Evolutionary conservation across 2,113 vertebrate genomes (phyloP).

Genomic region (Dryoscopus gambensis): DNA sequence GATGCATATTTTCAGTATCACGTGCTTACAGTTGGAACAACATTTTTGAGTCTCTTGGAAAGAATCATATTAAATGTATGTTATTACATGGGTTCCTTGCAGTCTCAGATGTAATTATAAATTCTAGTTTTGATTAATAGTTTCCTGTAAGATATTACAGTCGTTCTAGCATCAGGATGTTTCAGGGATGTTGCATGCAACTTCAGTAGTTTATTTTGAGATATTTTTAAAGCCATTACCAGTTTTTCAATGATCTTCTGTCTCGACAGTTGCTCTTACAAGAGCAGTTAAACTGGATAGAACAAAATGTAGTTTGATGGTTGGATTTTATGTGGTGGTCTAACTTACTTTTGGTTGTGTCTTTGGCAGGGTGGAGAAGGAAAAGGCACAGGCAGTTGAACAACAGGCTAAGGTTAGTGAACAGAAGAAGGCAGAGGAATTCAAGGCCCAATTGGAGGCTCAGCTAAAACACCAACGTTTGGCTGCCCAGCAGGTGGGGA

Average conservation of each 20-base stretch:
- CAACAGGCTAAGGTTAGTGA: slow-evolving; percentile 87
- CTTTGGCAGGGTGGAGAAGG: slow-evolving; percentile 89
- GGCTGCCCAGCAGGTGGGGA: slow-evolving; percentile 84
- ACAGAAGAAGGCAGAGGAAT: slow-evolving; percentile 83
- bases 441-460: slow-evolving; percentile 85
- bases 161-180: neutral
- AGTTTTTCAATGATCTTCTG: neutral
- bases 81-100: neutral
- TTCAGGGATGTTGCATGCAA: neutral
- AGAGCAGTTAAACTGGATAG: neutral
- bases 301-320: neutral
- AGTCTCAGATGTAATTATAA: neutral
- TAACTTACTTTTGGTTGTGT: slow-evolving; percentile 43
- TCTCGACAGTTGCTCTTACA: neutral
- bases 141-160: neutral
- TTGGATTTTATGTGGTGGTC: neutral
- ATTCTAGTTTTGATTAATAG: neutral
- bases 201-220: neutral
- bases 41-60: neutral
- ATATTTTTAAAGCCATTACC: neutral
- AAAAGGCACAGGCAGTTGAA: slow-evolving; percentile 91
- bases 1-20: neutral
- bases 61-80: neutral
- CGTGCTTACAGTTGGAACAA: neutral
- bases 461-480: slow-evolving; percentile 87